Evolutionary conservation across 2,113 vertebrate genomes (phyloP).

Genomic region (Scortum barcoo): DNA sequence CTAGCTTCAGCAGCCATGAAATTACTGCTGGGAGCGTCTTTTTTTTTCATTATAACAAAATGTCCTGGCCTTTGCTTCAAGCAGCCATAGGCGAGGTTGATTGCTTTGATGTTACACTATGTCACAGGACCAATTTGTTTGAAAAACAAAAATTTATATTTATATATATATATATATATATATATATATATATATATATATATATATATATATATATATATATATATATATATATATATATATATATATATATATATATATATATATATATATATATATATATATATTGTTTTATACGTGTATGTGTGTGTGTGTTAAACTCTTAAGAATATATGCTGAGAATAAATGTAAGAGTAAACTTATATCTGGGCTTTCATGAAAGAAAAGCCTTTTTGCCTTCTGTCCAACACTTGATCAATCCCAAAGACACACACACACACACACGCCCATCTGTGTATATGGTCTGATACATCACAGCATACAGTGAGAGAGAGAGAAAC

Average conservation of each 20-base stretch:
- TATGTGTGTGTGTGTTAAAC: no score
- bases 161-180: not conserved
- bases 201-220: no score
- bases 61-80: constrained; percentile 72
- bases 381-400: not conserved
- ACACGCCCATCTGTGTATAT: constrained; percentile 9
- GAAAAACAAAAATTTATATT: constrained; percentile 41
- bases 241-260: no score
- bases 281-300: no score
- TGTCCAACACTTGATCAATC: constrained; percentile 13
- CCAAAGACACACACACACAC: not conserved
- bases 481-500: constrained; percentile 23
- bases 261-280: not conserved
- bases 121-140: constrained; percentile 67
- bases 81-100: constrained; percentile 53
- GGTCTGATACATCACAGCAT: constrained; percentile 26
- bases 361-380: constrained; percentile 18
- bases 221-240: no score
- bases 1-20: constrained; percentile 81
- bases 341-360: constrained; percentile 42
- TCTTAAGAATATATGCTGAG: no score
- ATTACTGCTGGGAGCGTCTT: constrained; percentile 79
- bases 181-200: no score
- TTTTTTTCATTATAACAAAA: constrained; percentile 74
- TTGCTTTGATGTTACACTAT: constrained; percentile 73